Evolutionary conservation across 2,113 vertebrate genomes (phyloP).

Genomic region (Paratilapia polleni): DNA sequence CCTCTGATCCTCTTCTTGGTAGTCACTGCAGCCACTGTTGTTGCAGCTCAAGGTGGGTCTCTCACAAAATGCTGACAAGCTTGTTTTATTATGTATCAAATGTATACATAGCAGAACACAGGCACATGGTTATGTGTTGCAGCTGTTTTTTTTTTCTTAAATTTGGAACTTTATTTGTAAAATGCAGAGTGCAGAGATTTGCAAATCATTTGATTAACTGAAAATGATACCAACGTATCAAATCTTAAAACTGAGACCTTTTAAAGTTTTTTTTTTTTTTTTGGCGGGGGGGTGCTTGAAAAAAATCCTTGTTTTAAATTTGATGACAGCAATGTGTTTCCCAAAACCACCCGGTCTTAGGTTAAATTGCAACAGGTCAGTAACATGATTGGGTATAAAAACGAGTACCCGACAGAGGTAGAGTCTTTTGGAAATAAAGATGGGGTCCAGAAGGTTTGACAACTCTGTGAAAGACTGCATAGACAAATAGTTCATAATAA

Average conservation of each 20-base stretch:
- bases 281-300: too few relatives aligned
- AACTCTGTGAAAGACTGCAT: not conserved
- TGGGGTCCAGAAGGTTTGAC: not conserved
- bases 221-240: not conserved
- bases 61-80: not conserved
- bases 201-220: not conserved
- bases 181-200: not conserved
- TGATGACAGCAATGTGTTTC: too few relatives aligned
- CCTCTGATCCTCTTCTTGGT: constrained; percentile 66
- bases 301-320: too few relatives aligned
- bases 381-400: not conserved
- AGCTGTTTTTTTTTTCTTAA: too few relatives aligned
- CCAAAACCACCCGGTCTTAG: not conserved
- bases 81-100: not conserved
- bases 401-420: not conserved
- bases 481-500: not conserved
- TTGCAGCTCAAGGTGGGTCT: constrained; percentile 72
- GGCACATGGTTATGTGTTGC: not conserved
- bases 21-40: constrained; percentile 49
- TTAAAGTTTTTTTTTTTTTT: not conserved
- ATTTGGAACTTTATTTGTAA: not conserved
- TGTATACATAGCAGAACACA: not conserved
- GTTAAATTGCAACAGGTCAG: not conserved
- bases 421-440: not conserved
- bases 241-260: not conserved